Evolutionary conservation across 2,113 vertebrate genomes (phyloP).

Genomic region (Cephalopterus ornatus): DNA sequence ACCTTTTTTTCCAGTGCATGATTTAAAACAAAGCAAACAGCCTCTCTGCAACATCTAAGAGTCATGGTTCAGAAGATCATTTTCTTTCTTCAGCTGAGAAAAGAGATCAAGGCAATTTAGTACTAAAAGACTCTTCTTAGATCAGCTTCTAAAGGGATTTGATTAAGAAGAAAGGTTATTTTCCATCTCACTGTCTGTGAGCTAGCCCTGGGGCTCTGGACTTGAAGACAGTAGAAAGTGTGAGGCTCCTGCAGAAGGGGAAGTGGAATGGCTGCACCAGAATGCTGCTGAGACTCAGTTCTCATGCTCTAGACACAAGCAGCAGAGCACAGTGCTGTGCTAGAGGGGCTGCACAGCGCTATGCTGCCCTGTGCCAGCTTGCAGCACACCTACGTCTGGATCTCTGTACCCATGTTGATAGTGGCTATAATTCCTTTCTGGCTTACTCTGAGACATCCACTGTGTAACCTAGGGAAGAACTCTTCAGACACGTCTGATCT

Average conservation of each 20-base stretch:
- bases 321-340: too few relatives aligned
- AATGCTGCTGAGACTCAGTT: background rate
- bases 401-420: background rate
- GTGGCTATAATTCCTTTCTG: background rate
- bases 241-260: background rate
- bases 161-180: background rate
- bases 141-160: background rate
- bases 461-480: background rate
- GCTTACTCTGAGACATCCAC: background rate
- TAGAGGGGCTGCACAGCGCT: background rate
- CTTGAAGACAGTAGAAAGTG: background rate
- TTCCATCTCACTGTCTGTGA: background rate
- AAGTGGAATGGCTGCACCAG: background rate
- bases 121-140: background rate
- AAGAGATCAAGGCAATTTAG: background rate
- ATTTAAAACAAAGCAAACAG: background rate
- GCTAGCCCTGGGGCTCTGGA: background rate
- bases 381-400: rapidly evolving
- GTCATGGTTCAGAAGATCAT: background rate
- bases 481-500: background rate
- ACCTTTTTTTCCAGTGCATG: background rate
- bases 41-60: background rate
- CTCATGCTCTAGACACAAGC: background rate
- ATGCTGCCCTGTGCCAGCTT: background rate
- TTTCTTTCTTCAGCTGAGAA: background rate